phyloP scores from a whole-genome alignment of 1,140 invertebrate species.

The Drosophila nannoptera region DNA sequence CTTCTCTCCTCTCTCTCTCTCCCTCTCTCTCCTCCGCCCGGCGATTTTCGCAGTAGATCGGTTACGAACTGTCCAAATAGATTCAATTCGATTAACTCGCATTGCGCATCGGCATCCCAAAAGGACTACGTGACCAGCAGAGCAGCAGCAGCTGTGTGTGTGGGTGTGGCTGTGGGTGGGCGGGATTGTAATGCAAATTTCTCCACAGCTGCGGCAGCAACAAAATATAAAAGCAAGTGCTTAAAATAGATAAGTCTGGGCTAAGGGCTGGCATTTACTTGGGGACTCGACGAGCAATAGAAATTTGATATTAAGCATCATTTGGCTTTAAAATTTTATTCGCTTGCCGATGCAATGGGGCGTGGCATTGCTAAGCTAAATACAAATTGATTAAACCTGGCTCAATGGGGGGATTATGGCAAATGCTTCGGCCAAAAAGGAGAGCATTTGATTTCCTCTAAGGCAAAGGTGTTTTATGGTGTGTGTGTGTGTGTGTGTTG shows the following conservation, averaged over 20 bases:
- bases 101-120: constrained; percentile 45
- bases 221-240: not conserved
- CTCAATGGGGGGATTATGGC: not conserved
- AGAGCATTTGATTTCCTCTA: not conserved
- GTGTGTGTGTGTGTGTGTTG: no score
- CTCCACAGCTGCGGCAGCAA: not conserved
- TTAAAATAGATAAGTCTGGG: constrained; percentile 13
- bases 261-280: not conserved
- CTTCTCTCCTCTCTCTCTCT: not conserved
- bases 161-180: constrained; percentile 4
- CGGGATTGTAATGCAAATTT: constrained; percentile 6
- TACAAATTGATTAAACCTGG: not conserved
- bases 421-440: not conserved
- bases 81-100: constrained; percentile 71
- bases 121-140: constrained; percentile 51
- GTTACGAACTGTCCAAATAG: constrained; percentile 27
- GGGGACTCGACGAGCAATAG: not conserved
- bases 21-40: not conserved
- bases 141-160: no score
- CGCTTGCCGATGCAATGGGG: not conserved
- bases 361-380: no score
- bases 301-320: not conserved
- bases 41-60: constrained; percentile 13
- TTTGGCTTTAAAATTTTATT: not conserved
- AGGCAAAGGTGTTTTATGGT: not conserved